Conservation (phyloP, 2,113 vertebrate species). For the mouse (Mus musculus) region GRCm39 chr17:85940501-85941000, state of each 20-base stretch:
- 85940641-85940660: not conserved
- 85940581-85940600: not conserved
- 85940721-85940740: not conserved
- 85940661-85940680: not conserved
- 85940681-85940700: not conserved
- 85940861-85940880: not conserved
- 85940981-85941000: not conserved
- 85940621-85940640: not conserved
- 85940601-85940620: not conserved
- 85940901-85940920: not conserved
- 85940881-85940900: not conserved
- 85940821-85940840: not conserved
- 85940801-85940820: not conserved
- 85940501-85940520: not conserved
- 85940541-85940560: not conserved
- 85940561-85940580: fast-evolving
- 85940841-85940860: too few species aligned
- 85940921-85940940: not conserved
- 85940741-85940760: not conserved
- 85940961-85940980: not conserved
- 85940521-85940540: not conserved
- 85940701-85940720: not conserved
- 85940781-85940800: not conserved
- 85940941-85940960: not conserved
- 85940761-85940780: not conserved